phyloP scores from a whole-genome alignment of 2,888 invertebrate species.

The Dryadula phaetusa region DNA sequence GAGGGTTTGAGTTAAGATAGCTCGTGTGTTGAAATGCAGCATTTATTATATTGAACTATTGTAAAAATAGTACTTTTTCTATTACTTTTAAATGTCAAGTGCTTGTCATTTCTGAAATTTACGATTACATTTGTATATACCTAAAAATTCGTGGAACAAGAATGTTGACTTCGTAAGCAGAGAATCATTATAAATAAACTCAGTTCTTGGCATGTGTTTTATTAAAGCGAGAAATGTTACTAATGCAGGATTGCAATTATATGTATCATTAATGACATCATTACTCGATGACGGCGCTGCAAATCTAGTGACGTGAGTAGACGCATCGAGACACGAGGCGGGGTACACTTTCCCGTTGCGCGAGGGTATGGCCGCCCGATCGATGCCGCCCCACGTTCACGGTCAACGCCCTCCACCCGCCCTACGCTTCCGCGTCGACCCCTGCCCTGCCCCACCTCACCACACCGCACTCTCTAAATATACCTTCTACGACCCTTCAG shows the following conservation, averaged over 20 bases:
- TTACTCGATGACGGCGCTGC: conserved; percentile 32
- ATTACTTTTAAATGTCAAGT: background rate
- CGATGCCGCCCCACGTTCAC: conserved; percentile 83
- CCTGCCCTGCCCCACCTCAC: conserved; percentile 51
- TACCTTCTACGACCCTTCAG: conserved; percentile 74
- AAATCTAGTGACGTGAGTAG: conserved; percentile 32
- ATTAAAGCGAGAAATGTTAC: background rate
- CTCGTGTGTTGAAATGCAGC: conserved; percentile 29
- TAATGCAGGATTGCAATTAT: background rate
- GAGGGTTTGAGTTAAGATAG: conserved; percentile 49
- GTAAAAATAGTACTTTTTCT: background rate
- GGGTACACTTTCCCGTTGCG: conserved; percentile 68
- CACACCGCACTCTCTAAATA: conserved; percentile 67
- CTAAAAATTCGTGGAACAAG: background rate
- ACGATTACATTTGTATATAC: background rate
- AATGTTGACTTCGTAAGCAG: background rate
- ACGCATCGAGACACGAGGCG: conserved; percentile 39
- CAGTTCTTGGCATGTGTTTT: conserved; percentile 17
- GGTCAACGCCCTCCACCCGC: conserved; percentile 84
- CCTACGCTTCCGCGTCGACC: conserved; percentile 80
- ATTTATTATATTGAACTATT: background rate
- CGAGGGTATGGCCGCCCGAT: conserved; percentile 81
- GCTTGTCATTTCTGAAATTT: background rate
- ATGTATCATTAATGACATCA: conserved; percentile 37
- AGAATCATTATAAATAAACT: conserved; percentile 13